Evolutionary conservation across 2,888 invertebrate species (phyloP).

Genomic region (Caradrina clavipalpis): DNA sequence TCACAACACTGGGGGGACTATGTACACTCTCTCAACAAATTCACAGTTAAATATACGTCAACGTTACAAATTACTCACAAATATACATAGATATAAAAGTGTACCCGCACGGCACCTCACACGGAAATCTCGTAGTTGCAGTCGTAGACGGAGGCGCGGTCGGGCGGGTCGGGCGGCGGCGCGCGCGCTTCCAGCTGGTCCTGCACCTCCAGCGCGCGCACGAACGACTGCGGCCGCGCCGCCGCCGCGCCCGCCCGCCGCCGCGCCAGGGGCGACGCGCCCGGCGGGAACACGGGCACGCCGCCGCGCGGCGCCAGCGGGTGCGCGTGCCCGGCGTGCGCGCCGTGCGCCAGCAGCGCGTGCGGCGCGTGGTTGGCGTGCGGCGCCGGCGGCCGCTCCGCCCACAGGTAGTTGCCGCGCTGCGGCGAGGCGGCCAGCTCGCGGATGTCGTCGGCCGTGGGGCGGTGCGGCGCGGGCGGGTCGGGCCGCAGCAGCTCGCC

Average conservation of each 20-base stretch:
- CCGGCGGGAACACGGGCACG: slow-evolving; percentile 83
- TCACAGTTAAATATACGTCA: slow-evolving; percentile 86
- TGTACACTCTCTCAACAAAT: slow-evolving; percentile 80
- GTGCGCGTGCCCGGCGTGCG: slow-evolving; percentile 64
- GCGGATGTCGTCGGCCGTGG: slow-evolving; percentile 94
- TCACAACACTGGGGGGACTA: slow-evolving; percentile 87
- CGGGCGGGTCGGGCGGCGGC: slow-evolving; percentile 91
- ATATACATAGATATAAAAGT: slow-evolving; percentile 85
- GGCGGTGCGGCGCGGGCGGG: slow-evolving; percentile 92
- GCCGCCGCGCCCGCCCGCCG: slow-evolving; percentile 88
- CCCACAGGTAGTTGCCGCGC: slow-evolving; percentile 90
- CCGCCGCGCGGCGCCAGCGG: slow-evolving; percentile 78
- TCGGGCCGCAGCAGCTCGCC: slow-evolving; percentile 95
- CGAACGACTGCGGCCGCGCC: slow-evolving; percentile 96
- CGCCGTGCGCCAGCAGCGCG: slow-evolving; percentile 76
- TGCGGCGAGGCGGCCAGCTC: slow-evolving; percentile 97
- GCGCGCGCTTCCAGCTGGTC: slow-evolving; percentile 96
- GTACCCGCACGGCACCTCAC: too few relatives aligned
- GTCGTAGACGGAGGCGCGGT: slow-evolving; percentile 97
- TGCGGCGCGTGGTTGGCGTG: slow-evolving; percentile 65
- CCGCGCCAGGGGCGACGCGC: slow-evolving; percentile 77
- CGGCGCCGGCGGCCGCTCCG: slow-evolving; percentile 81
- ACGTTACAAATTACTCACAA: slow-evolving; percentile 79
- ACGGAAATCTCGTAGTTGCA: slow-evolving; percentile 99
- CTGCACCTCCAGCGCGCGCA: slow-evolving; percentile 97